Evolutionary conservation across 2,113 vertebrate species (phyloP).

Genomic region (Capra hircus): DNA sequence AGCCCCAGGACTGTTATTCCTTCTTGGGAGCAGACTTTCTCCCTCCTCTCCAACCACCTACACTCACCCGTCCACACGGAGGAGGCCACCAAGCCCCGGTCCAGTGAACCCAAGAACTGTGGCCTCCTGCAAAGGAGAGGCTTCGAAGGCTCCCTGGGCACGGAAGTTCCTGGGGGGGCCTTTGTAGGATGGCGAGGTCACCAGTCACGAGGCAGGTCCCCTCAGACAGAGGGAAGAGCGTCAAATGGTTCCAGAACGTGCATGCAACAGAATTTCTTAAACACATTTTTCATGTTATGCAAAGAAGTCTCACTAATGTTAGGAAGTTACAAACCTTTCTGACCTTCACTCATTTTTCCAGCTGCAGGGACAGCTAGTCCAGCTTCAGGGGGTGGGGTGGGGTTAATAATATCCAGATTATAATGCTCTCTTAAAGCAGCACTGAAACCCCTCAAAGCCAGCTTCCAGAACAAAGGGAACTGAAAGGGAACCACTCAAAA

Average conservation of each 20-base stretch:
- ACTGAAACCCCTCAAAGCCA: slow-evolving; percentile 40
- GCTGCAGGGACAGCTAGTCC: slow-evolving; percentile 33
- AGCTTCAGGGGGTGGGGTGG: slow-evolving; percentile 56
- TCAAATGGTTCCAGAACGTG: slow-evolving; percentile 36
- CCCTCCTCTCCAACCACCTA: background rate
- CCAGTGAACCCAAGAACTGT: fast-evolving
- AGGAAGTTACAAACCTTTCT: slow-evolving; percentile 58
- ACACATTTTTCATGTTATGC: slow-evolving; percentile 55
- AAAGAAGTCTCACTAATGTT: slow-evolving; percentile 55
- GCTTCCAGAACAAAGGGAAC: background rate
- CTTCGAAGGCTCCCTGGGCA: background rate
- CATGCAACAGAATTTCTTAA: slow-evolving; percentile 58
- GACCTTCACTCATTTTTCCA: slow-evolving; percentile 58
- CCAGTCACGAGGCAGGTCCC: background rate
- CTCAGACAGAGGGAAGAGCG: background rate
- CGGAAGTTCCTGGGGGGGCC: background rate
- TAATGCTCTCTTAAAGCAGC: slow-evolving; percentile 56
- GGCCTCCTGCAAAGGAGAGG: background rate
- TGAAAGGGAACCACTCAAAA: background rate
- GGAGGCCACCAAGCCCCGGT: background rate
- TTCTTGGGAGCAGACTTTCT: background rate
- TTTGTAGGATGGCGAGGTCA: background rate
- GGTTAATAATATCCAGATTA: slow-evolving; percentile 66
- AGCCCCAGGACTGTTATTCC: background rate
- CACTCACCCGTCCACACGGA: fast-evolving